These are phyloP conservation scores for Procambarus clarkii DNA, from an alignment of 1,140 invertebrate species.

Conservation along the genomic window DNA sequence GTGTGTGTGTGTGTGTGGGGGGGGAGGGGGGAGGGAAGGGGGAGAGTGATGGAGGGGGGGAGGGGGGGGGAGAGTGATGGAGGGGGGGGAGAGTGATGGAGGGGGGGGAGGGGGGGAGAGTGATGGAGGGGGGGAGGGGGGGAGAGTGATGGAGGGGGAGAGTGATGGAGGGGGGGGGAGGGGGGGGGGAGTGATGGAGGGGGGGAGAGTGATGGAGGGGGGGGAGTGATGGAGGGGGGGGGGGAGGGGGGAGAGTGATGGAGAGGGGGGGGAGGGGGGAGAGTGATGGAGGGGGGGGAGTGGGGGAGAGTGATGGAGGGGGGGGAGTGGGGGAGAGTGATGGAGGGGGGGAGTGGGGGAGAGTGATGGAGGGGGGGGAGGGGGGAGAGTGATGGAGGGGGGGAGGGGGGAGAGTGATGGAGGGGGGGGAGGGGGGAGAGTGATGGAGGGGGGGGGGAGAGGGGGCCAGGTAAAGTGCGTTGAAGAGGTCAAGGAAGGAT, in stretches of 20 bases:
- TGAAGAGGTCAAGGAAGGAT: too few relatives aligned
- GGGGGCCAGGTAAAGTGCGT: background rate
- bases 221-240: too few relatives aligned
- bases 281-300: too few relatives aligned
- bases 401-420: background rate
- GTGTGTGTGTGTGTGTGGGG: background rate
- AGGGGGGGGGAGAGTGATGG: too few relatives aligned
- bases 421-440: background rate
- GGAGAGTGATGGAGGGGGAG: background rate
- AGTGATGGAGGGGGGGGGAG: background rate
- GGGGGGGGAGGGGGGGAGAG: background rate
- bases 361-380: too few relatives aligned
- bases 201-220: background rate
- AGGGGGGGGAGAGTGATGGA: background rate
- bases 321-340: too few relatives aligned
- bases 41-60: background rate
- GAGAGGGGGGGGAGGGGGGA: too few relatives aligned
- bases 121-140: background rate
- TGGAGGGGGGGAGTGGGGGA: background rate
- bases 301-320: too few relatives aligned
- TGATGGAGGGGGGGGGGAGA: background rate
- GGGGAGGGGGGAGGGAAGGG: background rate
- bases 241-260: too few relatives aligned
- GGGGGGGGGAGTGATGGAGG: background rate
- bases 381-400: too few relatives aligned